Percentiles rank a stretch among this genome's conserved stretches.
phyloP scores from a whole-genome alignment of 2,888 invertebrate species.

The Chydorus sphaericus region DNA sequence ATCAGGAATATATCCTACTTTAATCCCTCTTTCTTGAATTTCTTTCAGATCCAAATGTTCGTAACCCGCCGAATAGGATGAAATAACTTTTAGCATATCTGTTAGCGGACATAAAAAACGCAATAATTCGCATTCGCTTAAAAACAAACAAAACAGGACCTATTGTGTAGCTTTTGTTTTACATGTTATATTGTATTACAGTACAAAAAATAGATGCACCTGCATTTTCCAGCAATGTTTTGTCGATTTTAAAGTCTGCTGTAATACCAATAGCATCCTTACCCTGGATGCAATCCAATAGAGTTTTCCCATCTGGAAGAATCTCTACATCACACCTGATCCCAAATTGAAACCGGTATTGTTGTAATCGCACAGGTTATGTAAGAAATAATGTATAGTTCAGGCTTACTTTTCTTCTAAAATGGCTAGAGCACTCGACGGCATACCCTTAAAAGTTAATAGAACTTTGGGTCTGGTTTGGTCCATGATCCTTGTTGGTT shows the following conservation, averaged over 20 bases:
- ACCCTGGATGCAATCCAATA: too few species aligned
- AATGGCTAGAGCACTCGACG: conserved; percentile 19
- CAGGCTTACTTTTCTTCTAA: conserved; percentile 17
- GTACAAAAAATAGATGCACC: neutral
- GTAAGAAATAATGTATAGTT: neutral
- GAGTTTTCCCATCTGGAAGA: too few species aligned
- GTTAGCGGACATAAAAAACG: too few species aligned
- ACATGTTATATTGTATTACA: neutral
- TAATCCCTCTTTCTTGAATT: conserved; percentile 54
- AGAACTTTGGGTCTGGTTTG: conserved; percentile 19
- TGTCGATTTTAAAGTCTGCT: too few species aligned
- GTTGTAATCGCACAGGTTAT: neutral
- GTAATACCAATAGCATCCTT: too few species aligned
- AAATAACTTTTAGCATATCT: conserved; percentile 66
- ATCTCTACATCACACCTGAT: conserved; percentile 25
- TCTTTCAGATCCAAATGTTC: conserved; percentile 71
- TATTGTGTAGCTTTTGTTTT: too few species aligned
- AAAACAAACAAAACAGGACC: too few species aligned
- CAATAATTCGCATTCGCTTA: too few species aligned
- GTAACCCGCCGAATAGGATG: conserved; percentile 81
- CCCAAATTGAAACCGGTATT: neutral
- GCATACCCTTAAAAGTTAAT: conserved; percentile 20
- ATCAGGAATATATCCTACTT: conserved; percentile 75
- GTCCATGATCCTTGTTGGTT: neutral
- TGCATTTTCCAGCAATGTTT: neutral